These are phyloP conservation scores for Channallabes apus DNA, from an alignment of 2,797 vertebrate genomes.

Conservation along the genomic window DNA sequence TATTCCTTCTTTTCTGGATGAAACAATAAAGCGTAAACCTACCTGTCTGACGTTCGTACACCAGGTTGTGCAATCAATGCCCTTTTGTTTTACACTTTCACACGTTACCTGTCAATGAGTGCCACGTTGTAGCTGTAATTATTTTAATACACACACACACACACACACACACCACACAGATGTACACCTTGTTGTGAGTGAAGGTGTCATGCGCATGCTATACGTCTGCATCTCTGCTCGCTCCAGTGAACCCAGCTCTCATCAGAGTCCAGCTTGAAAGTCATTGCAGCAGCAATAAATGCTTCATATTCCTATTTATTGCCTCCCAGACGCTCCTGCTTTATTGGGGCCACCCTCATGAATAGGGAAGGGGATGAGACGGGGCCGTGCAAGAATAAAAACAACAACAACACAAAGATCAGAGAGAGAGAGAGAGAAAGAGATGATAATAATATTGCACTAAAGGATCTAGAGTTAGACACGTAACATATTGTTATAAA, in stretches of 20 bases:
- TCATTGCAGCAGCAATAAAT: conserved; percentile 54
- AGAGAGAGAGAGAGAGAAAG: conserved; percentile 4
- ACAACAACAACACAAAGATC: conserved; percentile 8
- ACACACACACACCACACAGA: background rate
- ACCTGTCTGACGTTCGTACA: conserved; percentile 40
- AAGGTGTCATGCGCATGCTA: background rate
- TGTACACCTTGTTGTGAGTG: background rate
- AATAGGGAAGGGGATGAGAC: conserved; percentile 70
- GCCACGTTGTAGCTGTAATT: conserved; percentile 49
- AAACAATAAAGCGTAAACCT: conserved; percentile 49
- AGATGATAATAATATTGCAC: conserved; percentile 18
- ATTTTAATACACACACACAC: conserved; percentile 29
- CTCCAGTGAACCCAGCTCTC: conserved; percentile 66
- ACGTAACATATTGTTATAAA: background rate
- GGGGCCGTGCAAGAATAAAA: conserved; percentile 21
- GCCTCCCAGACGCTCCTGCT: conserved; percentile 51
- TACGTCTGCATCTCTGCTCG: conserved; percentile 29
- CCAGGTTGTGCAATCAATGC: conserved; percentile 41
- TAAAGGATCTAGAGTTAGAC: background rate
- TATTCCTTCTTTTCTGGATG: conserved; percentile 47
- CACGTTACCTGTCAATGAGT: conserved; percentile 55
- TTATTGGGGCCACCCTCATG: conserved; percentile 74
- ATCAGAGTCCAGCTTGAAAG: conserved; percentile 74
- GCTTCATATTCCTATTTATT: conserved; percentile 53
- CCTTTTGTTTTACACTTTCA: conserved; percentile 51